A percentile compares a stretch with the other conserved stretches of the same genome.
These are phyloP conservation scores for Patella vulgata DNA, from an alignment of 1,140 invertebrate genomes.

Conservation along the genomic window DNA sequence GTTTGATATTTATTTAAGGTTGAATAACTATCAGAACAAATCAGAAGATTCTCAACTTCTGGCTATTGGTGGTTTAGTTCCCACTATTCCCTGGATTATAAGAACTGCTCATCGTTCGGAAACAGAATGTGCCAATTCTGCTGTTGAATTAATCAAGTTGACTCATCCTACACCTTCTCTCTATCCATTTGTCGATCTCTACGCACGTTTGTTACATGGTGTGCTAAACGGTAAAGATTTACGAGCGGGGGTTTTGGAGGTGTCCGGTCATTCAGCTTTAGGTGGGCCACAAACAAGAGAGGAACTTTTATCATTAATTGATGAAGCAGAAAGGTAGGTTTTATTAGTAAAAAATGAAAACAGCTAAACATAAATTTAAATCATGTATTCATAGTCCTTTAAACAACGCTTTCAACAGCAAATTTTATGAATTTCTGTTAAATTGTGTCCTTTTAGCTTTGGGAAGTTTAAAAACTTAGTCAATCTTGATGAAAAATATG, in stretches of 20 bases:
- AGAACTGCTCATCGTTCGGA: constrained; percentile 46
- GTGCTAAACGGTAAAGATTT: constrained; percentile 51
- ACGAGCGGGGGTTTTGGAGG: constrained; percentile 33
- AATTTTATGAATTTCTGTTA: too few species aligned
- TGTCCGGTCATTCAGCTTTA: constrained; percentile 40
- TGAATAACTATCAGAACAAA: constrained; percentile 25
- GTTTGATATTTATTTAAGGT: too few species aligned
- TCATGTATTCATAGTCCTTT: too few species aligned
- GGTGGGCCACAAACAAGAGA: constrained; percentile 47
- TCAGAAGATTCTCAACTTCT: constrained; percentile 45
- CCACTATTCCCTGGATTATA: constrained; percentile 54
- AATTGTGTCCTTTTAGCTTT: too few species aligned
- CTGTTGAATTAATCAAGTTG: constrained; percentile 50
- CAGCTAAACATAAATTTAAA: too few species aligned
- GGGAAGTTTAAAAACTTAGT: too few species aligned
- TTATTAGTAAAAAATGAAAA: too few species aligned
- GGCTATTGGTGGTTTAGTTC: constrained; percentile 46
- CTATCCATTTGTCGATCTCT: constrained; percentile 49
- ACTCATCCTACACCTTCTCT: constrained; percentile 51
- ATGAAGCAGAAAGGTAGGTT: constrained; percentile 40
- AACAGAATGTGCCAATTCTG: constrained; percentile 44
- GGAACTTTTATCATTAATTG: constrained; percentile 32
- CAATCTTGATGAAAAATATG: too few species aligned
- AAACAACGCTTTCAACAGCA: too few species aligned
- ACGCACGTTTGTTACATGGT: constrained; percentile 47